These are phyloP conservation scores for Byasa hedistus DNA, from an alignment of 2,888 invertebrate species.

Conservation along the genomic window DNA sequence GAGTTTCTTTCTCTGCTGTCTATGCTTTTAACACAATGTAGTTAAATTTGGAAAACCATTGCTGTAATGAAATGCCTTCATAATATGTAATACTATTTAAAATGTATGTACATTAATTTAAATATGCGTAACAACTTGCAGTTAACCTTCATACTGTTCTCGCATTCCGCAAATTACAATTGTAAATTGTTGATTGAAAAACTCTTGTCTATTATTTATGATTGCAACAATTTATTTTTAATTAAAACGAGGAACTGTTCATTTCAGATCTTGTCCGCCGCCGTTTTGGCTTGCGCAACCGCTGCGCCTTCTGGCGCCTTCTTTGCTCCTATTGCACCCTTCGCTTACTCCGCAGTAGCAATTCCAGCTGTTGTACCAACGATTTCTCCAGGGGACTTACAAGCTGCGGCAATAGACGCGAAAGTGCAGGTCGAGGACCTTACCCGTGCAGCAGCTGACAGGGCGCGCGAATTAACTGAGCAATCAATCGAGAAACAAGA, in stretches of 20 bases:
- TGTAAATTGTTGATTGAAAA: slow-evolving; percentile 20
- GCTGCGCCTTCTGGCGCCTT: slow-evolving; percentile 56
- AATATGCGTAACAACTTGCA: slow-evolving; percentile 21
- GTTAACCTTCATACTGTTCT: slow-evolving; percentile 20
- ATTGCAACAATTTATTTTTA: slow-evolving; percentile 1
- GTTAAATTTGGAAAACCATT: slow-evolving; percentile 1
- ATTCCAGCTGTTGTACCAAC: slow-evolving; percentile 48
- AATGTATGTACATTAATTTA: slow-evolving; percentile 21
- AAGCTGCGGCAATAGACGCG: slow-evolving; percentile 67
- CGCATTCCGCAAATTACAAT: slow-evolving; percentile 26
- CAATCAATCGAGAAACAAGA: slow-evolving; percentile 49
- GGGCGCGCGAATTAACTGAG: slow-evolving; percentile 50
- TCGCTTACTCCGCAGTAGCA: slow-evolving; percentile 36
- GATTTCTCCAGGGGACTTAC: slow-evolving; percentile 61
- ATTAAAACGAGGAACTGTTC: background rate
- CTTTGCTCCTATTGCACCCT: slow-evolving; percentile 25
- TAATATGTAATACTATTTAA: slow-evolving; percentile 7
- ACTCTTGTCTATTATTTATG: slow-evolving; percentile 4
- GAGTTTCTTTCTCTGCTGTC: no score
- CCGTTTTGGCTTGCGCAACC: slow-evolving; percentile 56
- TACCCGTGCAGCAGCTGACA: slow-evolving; percentile 51
- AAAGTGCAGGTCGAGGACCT: slow-evolving; percentile 50
- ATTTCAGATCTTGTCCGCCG: slow-evolving; percentile 58
- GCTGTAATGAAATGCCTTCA: slow-evolving; percentile 5
- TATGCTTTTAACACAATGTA: background rate